A percentile compares a stretch with the other conserved stretches of the same genome.
These are phyloP conservation scores for Drosophila setifemur DNA, from an alignment of 1,140 invertebrate genomes.

Conservation along the genomic window DNA sequence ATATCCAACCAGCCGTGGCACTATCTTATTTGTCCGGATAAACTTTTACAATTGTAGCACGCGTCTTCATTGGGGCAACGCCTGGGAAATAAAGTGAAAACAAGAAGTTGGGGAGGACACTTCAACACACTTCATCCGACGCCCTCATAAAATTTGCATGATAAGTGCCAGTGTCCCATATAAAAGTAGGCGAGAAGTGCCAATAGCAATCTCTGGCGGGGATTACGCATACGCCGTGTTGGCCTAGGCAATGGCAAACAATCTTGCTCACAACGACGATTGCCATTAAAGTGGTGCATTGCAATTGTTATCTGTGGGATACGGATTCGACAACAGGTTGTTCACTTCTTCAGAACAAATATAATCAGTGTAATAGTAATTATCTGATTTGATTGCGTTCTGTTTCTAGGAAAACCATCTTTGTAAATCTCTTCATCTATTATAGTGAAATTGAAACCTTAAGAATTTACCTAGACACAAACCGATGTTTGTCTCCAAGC, in stretches of 20 bases:
- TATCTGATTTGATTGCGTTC: too few relatives aligned
- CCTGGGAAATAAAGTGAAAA: too few relatives aligned
- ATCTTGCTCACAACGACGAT: constrained; percentile 1
- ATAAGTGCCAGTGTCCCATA: constrained; percentile 4
- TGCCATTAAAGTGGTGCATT: constrained; percentile 12
- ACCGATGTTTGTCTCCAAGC: too few relatives aligned
- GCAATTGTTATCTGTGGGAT: constrained; percentile 4
- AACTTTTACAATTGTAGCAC: constrained; percentile 41
- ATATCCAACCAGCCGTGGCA: too few relatives aligned
- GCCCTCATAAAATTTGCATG: constrained; percentile 48
- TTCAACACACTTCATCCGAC: constrained; percentile 11
- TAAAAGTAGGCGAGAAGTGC: background rate
- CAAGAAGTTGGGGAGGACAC: background rate
- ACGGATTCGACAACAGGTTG: background rate
- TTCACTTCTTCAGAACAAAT: background rate
- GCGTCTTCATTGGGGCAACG: constrained; percentile 28
- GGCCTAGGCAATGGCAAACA: constrained; percentile 29
- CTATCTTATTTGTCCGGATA: constrained; percentile 57
- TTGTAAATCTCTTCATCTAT: too few relatives aligned
- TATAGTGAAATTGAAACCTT: too few relatives aligned
- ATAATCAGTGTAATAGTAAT: background rate
- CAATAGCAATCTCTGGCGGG: constrained; percentile 2
- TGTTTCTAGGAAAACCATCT: too few relatives aligned
- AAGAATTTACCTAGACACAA: background rate
- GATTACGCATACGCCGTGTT: constrained; percentile 58